These are phyloP conservation scores for Sinocyclocheilus rhinocerous DNA, from an alignment of 2,113 vertebrate genomes.

Conservation along the genomic window DNA sequence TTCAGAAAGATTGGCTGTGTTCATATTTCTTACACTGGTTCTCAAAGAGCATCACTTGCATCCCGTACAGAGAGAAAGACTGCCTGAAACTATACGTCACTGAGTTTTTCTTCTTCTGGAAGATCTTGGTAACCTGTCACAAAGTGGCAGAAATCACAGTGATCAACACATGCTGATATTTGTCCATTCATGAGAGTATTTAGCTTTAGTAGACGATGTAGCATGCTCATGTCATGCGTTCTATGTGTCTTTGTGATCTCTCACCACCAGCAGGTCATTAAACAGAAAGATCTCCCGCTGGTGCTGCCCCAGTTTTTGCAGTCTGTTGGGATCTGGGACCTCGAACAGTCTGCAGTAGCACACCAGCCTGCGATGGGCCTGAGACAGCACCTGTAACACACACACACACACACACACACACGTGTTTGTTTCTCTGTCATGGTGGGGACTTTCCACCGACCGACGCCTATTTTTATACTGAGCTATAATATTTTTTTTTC, in stretches of 20 bases:
- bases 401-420: conserved; percentile 9
- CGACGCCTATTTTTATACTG: background rate
- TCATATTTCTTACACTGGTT: conserved; percentile 88
- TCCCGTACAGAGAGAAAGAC: conserved; percentile 95
- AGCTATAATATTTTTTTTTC: background rate
- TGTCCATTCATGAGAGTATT: background rate
- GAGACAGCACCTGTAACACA: conserved; percentile 85
- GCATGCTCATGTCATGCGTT: background rate
- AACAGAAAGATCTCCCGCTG: conserved; percentile 99
- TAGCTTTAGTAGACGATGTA: background rate
- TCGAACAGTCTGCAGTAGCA: conserved; percentile 98
- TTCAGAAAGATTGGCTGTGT: background rate
- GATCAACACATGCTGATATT: background rate
- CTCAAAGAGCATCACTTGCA: conserved; percentile 97
- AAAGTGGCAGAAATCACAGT: background rate
- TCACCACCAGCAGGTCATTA: conserved; percentile 97
- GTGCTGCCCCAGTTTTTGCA: conserved; percentile 98
- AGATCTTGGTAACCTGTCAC: conserved; percentile 94
- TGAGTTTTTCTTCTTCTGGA: conserved; percentile 99
- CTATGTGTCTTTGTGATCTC: conserved; percentile 39
- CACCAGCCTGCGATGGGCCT: conserved; percentile 94
- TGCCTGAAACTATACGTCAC: conserved; percentile 98
- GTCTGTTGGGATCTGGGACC: conserved; percentile 96
- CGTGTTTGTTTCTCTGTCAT: conserved; percentile 38
- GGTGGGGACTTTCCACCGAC: background rate